These are phyloP conservation scores for Pimpla rufipes DNA, from an alignment of 2,888 invertebrate genomes.

Conservation along the genomic window DNA sequence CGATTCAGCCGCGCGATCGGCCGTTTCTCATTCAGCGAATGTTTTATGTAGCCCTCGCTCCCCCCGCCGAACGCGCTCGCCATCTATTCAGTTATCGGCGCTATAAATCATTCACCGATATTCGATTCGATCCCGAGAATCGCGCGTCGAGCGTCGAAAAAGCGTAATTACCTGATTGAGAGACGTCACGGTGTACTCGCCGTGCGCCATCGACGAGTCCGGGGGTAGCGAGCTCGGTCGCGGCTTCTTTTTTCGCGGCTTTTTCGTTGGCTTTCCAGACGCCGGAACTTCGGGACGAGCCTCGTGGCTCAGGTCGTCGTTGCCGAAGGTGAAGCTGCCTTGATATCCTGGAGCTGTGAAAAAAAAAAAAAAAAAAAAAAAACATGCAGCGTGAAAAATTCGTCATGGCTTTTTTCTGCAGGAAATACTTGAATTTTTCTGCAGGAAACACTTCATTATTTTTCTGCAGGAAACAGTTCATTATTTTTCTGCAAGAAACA, in stretches of 20 bases:
- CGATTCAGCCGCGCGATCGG: constrained; percentile 4
- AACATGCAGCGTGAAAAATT: neutral
- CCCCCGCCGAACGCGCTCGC: neutral
- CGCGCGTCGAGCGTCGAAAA: neutral
- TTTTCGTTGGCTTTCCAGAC: constrained; percentile 79
- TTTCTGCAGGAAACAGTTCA: neutral
- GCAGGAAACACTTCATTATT: neutral
- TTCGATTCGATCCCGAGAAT: neutral
- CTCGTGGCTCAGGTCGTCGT: constrained; percentile 81
- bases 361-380: constrained; percentile 15
- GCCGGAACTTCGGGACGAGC: constrained; percentile 76
- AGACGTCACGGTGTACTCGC: constrained; percentile 82
- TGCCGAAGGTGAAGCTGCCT: constrained; percentile 77
- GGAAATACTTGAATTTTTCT: neutral
- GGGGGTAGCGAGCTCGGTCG: constrained; percentile 77
- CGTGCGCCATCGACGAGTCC: constrained; percentile 79
- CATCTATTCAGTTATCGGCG: constrained; percentile 1
- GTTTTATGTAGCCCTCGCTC: constrained; percentile 16
- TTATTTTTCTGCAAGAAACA: too few relatives aligned
- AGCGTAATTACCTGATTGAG: constrained; percentile 79
- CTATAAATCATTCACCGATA: constrained; percentile 16
- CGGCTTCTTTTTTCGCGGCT: constrained; percentile 78
- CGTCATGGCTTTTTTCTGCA: too few relatives aligned
- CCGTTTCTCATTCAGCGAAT: neutral
- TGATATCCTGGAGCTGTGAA: constrained; percentile 76